Evolutionary conservation across 2,113 vertebrate genomes (phyloP).

Genomic region (Festucalex cinctus): DNA sequence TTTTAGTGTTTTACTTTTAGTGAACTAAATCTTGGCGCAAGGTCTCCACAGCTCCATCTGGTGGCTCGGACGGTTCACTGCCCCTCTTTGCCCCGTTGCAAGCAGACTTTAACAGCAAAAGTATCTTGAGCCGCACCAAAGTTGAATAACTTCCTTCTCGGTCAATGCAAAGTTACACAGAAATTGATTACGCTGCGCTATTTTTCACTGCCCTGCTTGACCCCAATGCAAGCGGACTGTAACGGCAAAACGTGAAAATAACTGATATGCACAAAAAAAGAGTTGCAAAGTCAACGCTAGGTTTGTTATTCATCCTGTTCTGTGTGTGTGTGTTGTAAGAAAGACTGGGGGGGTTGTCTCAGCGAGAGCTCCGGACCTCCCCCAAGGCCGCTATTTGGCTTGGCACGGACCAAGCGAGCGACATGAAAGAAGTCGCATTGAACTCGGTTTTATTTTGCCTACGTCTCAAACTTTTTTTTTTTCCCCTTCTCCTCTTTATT

Average conservation of each 20-base stretch:
- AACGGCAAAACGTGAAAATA: not conserved
- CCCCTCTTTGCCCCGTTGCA: no score
- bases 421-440: constrained; percentile 62
- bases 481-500: constrained; percentile 12
- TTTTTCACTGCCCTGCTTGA: not conserved
- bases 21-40: no score
- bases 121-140: no score
- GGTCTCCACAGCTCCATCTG: not conserved
- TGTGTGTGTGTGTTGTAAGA: constrained; percentile 5
- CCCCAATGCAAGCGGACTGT: not conserved
- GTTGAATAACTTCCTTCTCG: no score
- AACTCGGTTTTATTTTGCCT: constrained; percentile 40
- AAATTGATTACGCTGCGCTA: no score
- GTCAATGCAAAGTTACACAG: no score
- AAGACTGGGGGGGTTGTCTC: constrained; percentile 4
- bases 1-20: no score
- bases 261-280: not conserved
- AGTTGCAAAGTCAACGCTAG: constrained; percentile 8
- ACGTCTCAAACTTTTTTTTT: constrained; percentile 39
- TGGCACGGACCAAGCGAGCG: constrained; percentile 55
- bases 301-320: constrained; percentile 61
- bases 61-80: not conserved
- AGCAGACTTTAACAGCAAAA: no score
- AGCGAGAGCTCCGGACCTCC: constrained; percentile 48
- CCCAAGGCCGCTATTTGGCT: constrained; percentile 57